Conservation (phyloP, 2,888 invertebrate species). For the Cybosia mesomella region DNA sequence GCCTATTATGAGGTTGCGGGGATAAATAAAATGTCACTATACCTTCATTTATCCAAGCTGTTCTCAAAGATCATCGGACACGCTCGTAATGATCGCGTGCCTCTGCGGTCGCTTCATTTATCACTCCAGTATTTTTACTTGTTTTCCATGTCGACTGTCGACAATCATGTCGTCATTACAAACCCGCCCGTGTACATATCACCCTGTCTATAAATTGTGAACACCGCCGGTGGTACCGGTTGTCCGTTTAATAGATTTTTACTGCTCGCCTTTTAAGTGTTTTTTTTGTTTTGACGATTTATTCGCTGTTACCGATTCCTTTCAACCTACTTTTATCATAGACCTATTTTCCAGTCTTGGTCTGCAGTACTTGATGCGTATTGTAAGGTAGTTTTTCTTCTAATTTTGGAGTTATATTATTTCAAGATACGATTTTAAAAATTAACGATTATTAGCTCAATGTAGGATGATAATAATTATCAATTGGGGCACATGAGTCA, state of each 20-base stretch:
- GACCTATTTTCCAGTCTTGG: slow-evolving; percentile 40
- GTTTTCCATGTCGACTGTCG: slow-evolving; percentile 81
- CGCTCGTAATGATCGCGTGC: slow-evolving; percentile 78
- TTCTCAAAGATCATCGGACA: slow-evolving; percentile 47
- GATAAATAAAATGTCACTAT: slow-evolving; percentile 44
- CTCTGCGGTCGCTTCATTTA: slow-evolving; percentile 72
- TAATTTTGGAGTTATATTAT: neutral
- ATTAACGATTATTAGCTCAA: neutral
- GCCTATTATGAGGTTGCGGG: slow-evolving; percentile 12
- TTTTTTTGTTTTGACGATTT: slow-evolving; percentile 55
- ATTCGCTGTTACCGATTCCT: slow-evolving; percentile 52
- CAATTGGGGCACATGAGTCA: neutral
- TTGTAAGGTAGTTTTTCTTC: slow-evolving; percentile 14
- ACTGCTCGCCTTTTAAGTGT: slow-evolving; percentile 67
- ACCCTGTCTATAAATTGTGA: slow-evolving; percentile 82
- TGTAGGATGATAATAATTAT: neutral
- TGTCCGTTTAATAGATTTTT: slow-evolving; percentile 79
- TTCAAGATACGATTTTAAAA: neutral
- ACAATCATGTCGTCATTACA: slow-evolving; percentile 85
- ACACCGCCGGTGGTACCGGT: slow-evolving; percentile 78
- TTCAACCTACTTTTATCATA: slow-evolving; percentile 38
- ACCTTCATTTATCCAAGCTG: slow-evolving; percentile 38
- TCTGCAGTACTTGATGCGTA: slow-evolving; percentile 13
- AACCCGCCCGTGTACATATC: slow-evolving; percentile 76
- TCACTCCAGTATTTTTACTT: slow-evolving; percentile 82